Base-by-base conservation (phyloP, 2,888 invertebrate species). In the Adelphocoris suturalis region DNA sequence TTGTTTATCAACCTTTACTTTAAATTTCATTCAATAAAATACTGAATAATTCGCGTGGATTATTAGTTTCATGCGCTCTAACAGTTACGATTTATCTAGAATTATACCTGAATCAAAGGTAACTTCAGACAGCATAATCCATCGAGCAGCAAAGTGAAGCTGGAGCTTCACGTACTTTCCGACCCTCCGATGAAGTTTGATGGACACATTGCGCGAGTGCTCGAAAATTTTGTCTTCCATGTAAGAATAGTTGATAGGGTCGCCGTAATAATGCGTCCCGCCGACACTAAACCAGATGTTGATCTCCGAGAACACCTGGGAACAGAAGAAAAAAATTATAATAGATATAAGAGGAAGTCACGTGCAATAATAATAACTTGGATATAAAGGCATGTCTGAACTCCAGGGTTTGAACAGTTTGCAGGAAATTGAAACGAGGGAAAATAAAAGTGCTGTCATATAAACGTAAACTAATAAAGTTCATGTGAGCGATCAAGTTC, bases 51-150 rank as follows among this genome's bases (percentile, higher is more conserved):
- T n/a, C n/a, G n/a, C n/a, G n/a, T n/a, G n/a, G n/a, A n/a, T 37
- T 37, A 37, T 4, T 37, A 37, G 37, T 37, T 37, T 37, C 37
- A n/a, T n/a, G 37, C 37, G 37, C 7, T 37, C n/a, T n/a, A n/a
- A n/a, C n/a, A n/a, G 7, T 37, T 37, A 7, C 37, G 37, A n/a
- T n/a, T n/a, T 37, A 37, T 37, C 37, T 37, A 4, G 37, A 37
- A 4, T 37, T 37, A 7, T 91, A 96, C 96, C 96, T 37, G 98
- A 98, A 92, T 96, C 96, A 93, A 98, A 98, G 90, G 96, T 96
- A 91, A 98, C 95, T 94, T 98, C 98, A 93, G 97, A 97, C 92
- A 98, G 95, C 94, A 98, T 96, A 92, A 98, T 96, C 98, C 98
- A 98, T 89, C 96, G 95, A 19, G 97, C 95, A 3, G 97, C 96